phyloP scores from a whole-genome alignment of 2,888 invertebrate genomes.

The Ischnus inquisitorius region DNA sequence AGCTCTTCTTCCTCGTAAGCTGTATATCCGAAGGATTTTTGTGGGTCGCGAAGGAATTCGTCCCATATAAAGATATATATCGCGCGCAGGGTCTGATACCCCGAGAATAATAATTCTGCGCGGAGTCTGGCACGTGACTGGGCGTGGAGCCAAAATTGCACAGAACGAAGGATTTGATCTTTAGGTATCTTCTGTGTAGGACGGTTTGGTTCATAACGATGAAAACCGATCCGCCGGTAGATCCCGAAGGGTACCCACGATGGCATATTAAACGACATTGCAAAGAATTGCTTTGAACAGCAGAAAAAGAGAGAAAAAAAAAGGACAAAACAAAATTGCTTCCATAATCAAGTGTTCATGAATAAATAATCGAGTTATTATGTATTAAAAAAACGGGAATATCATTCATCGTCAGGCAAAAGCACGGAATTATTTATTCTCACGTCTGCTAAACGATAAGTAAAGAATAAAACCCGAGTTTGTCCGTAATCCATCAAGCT shows the following conservation, averaged over 20 bases:
- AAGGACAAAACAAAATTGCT: neutral
- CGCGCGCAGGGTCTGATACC: neutral
- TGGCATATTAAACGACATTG: neutral
- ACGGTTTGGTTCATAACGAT: neutral
- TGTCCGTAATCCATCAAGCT: neutral
- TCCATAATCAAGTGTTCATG: neutral
- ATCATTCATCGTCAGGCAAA: too few relatives aligned
- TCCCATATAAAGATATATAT: neutral
- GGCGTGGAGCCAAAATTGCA: constrained; percentile 9
- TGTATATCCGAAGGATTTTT: neutral
- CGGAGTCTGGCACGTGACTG: constrained; percentile 11
- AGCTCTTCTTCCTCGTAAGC: neutral
- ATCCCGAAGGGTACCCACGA: neutral
- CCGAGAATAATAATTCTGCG: constrained; percentile 11
- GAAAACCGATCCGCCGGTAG: neutral
- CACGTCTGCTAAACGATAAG: too few relatives aligned
- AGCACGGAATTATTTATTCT: too few relatives aligned
- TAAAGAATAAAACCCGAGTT: too few relatives aligned
- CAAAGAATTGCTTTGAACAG: neutral
- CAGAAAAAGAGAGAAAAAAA: neutral
- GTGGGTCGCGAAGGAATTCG: constrained; percentile 4
- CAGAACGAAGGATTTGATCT: constrained; percentile 13
- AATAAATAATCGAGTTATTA: neutral
- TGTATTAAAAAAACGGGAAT: too few relatives aligned
- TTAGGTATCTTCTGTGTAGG: neutral